Conservation (phyloP, 2,797 vertebrate species). For the Aratinga solstitialis region DNA sequence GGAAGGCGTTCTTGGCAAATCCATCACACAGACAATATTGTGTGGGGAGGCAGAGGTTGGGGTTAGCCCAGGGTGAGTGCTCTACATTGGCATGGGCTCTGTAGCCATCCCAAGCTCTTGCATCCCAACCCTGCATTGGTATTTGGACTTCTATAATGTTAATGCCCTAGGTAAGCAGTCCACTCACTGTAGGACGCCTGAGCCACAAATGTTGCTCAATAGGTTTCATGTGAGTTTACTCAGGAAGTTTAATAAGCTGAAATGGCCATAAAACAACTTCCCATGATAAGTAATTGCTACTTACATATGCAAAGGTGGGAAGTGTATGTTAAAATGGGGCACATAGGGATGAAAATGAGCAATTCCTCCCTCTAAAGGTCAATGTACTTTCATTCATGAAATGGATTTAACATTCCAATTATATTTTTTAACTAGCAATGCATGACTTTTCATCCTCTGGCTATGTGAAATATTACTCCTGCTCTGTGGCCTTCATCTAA, state of each 20-base stretch:
- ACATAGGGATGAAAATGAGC: constrained; percentile 21
- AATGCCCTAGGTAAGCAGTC: neutral
- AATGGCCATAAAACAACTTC: constrained; percentile 43
- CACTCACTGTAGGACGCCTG: neutral
- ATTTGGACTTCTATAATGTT: neutral
- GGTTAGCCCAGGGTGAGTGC: neutral
- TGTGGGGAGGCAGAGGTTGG: neutral
- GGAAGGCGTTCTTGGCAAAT: neutral
- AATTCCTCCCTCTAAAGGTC: constrained; percentile 30
- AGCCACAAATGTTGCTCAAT: neutral
- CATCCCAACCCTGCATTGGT: neutral
- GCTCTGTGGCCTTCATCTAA: constrained; percentile 29
- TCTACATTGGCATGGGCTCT: accelerated
- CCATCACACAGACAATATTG: neutral
- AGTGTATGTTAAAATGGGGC: constrained; percentile 23
- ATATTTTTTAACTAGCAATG: constrained; percentile 53
- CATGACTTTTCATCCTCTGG: constrained; percentile 58
- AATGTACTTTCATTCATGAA: constrained; percentile 42
- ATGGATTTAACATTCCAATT: constrained; percentile 57
- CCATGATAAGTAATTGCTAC: constrained; percentile 28
- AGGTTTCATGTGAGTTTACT: constrained; percentile 33
- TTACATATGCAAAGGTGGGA: constrained; percentile 42
- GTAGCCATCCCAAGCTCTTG: neutral
- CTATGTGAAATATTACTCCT: constrained; percentile 18
- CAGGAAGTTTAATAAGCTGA: constrained; percentile 46